Base-by-base conservation (phyloP, 2,797 vertebrate genomes). In the Thripadectes ignobilis region DNA sequence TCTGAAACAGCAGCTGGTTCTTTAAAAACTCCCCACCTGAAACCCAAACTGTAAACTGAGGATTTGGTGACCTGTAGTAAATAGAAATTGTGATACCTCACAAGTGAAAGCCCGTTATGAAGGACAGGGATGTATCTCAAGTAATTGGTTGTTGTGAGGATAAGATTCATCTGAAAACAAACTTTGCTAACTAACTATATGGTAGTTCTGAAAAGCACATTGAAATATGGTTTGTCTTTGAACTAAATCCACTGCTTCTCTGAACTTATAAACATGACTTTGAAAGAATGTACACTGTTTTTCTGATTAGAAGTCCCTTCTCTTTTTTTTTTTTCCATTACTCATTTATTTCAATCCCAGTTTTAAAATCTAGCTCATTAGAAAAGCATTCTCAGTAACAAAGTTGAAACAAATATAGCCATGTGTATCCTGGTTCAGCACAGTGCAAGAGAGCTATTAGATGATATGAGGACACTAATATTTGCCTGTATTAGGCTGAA, bases 281-380 rank as follows among this genome's bases (percentile, higher is more conserved):
- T 84, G 85, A 94, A 97, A 95, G 95, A 96, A 96, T 94, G 93
- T 96, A 94, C 91, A 92, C 94, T 94, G 83, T 95, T 96, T 95
- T 95, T 41, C 77, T 94, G 89, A 95, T 92, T 90, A 94, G 63
- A 79, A 86, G 57, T 86, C 55, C 24, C 32, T 94, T 78, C 72
- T 74, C 45, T 57, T 52, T 63, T 68, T 82, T 68, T 77, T 69
- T 84, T 77, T 69, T 26, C 89, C 95, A 93, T 95, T 95, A 88
- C 85, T 95, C 85, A 95, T 77, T 92, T 92, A 91, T 91, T 94
- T 96, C 71, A 93, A 91, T 65, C 61, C 72, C 58, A 46, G 22
- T 85, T 93, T 93, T 90, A 92, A 95, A 96, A 87, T 71, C 30
- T 72, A 71, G 63, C 88, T 95, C 94, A 95, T 91, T 92, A 95